Base-by-base conservation (phyloP, 2,113 vertebrate genomes). In the Gambusia affinis region DNA sequence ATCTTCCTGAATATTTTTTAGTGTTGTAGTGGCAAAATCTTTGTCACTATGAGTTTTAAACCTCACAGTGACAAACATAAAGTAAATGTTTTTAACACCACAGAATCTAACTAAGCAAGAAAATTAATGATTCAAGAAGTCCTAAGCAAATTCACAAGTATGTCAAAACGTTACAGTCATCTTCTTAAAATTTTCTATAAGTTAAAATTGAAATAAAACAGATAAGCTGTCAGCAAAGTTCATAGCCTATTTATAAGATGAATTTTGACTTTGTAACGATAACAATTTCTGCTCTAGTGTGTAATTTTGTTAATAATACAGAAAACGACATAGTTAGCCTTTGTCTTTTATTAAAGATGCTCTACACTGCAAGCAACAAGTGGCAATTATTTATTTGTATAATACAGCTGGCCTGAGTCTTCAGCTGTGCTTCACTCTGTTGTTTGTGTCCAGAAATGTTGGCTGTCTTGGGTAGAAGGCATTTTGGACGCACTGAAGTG, bases 381-480 rank as follows among this genome's bases (percentile, higher is more conserved):
- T 91, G 86, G 72, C 64, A 60, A 67, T 86, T 85, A 87, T 88
- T 87, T 86, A 80, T 73, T 77, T 75, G 79, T 80, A 66, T 73
- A 66, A 85, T 82, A 73, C 82, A 80, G 86, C 83, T 79, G 87
- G 83, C 78, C 44, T 31, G 28, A 79, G 69, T 80, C 71, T 47
- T 81, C 69, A 79, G 80, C 71, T 71, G 62, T 72, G 73, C 69
- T 78, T 76, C 73, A 28, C 29, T 60, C 68, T 31, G 67, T 85
- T 80, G 78, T 87, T 78, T 88, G 73, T 81, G 85, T 90, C 82
- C 80, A 84, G 82, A 88, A 89, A 89, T 90, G 83, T 80, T 77
- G 68, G 73, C 82, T 60, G 27, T 63, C 62, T 42, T 73, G 80
- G 39, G 65, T 86, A 81, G 84, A 72, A 81, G 87, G 85, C 80